Conservation (phyloP, 2,797 vertebrate species). For the Platalea minor region DNA sequence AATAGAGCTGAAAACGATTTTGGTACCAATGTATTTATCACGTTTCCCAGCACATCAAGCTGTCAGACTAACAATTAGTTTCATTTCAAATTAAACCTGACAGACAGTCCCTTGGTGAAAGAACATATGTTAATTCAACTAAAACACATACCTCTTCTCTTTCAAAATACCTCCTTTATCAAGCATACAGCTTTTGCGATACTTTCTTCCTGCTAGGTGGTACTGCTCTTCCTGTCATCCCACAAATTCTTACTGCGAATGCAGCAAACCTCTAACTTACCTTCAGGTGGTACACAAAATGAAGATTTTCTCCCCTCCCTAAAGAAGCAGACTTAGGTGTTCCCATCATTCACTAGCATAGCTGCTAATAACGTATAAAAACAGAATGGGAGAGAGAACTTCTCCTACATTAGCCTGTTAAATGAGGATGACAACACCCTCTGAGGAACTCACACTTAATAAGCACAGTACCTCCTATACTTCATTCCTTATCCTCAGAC, state of each 20-base stretch:
- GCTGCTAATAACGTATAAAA: neutral
- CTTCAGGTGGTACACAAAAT: neutral
- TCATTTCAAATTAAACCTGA: constrained; percentile 76
- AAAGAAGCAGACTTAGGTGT: neutral
- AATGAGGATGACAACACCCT: neutral
- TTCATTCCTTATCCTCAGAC: neutral
- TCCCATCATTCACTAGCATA: fast-evolving
- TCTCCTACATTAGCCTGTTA: neutral
- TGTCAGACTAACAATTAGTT: constrained; percentile 66
- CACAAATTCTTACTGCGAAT: neutral
- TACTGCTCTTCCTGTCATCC: neutral
- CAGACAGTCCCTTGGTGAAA: constrained; percentile 75
- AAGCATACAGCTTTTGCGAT: neutral
- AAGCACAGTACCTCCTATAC: neutral
- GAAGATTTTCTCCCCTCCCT: neutral
- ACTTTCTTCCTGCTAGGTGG: neutral
- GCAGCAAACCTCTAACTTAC: neutral
- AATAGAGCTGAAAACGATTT: neutral
- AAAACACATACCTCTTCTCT: neutral
- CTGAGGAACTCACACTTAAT: neutral
- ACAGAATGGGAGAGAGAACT: neutral
- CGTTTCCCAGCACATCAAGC: neutral
- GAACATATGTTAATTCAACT: constrained; percentile 1
- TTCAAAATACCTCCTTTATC: neutral
- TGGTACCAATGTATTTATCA: constrained; percentile 6